Evolutionary conservation across 2,113 vertebrate species (phyloP).

Genomic region (Reinhardtius hippoglossoides): DNA sequence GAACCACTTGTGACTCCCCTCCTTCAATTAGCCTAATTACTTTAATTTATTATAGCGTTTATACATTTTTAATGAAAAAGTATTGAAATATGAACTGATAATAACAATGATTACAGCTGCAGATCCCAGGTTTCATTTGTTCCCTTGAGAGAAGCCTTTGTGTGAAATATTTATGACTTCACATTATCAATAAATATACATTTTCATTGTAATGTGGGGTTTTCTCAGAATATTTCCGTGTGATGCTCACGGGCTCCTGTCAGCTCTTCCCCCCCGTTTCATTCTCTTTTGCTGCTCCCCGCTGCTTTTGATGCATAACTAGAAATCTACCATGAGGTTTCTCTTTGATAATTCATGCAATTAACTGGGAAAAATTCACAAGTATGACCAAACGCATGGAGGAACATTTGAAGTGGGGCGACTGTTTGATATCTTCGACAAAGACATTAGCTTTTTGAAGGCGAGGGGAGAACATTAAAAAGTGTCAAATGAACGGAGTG

Average conservation of each 20-base stretch:
- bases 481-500: neutral
- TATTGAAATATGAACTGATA: too few relatives aligned
- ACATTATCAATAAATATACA: too few relatives aligned
- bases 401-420: neutral
- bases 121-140: too few relatives aligned
- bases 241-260: neutral
- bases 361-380: conserved; percentile 6
- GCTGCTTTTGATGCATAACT: conserved; percentile 5
- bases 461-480: neutral
- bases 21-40: too few relatives aligned
- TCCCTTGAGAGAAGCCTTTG: too few relatives aligned
- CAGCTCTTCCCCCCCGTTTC: conserved; percentile 3
- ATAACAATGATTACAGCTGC: too few relatives aligned
- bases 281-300: neutral
- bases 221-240: neutral
- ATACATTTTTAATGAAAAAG: too few relatives aligned
- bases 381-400: conserved; percentile 3
- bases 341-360: neutral
- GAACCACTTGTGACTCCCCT: too few relatives aligned
- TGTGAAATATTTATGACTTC: too few relatives aligned
- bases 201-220: neutral
- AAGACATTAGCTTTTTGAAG: conserved; percentile 3
- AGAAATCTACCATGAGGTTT: neutral
- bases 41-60: too few relatives aligned
- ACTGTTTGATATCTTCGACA: conserved; percentile 7